These are phyloP conservation scores for Tineola bisselliella DNA, from an alignment of 2,888 invertebrate genomes.

Conservation along the genomic window DNA sequence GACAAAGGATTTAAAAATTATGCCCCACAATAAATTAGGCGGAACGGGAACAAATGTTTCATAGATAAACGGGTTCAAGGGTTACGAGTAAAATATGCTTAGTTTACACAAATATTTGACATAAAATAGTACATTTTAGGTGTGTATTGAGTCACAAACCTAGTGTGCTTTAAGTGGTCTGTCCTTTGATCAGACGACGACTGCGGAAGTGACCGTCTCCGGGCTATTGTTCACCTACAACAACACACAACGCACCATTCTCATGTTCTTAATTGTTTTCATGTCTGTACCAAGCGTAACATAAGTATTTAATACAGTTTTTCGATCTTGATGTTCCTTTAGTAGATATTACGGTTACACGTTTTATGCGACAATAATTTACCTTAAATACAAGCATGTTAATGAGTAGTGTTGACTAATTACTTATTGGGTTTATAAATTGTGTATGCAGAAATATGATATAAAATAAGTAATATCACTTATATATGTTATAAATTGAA, in stretches of 20 bases:
- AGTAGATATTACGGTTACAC: not conserved
- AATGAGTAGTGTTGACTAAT: too few species aligned
- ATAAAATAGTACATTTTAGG: not conserved
- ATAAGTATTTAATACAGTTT: not conserved
- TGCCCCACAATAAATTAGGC: conserved; percentile 53
- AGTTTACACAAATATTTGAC: not conserved
- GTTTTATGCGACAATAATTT: not conserved
- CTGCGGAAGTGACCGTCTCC: conserved; percentile 48
- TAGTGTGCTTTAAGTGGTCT: not conserved
- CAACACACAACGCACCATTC: conserved; percentile 18
- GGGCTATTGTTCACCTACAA: conserved; percentile 37
- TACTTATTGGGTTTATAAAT: too few species aligned
- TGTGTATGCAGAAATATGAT: too few species aligned
- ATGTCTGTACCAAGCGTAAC: conserved; percentile 21
- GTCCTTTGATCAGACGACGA: conserved; percentile 45
- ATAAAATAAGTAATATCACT: too few species aligned
- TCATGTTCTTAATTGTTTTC: conserved; percentile 64
- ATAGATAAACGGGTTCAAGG: conserved; percentile 15
- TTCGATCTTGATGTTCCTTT: not conserved
- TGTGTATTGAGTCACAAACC: not conserved
- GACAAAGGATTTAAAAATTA: conserved; percentile 61
- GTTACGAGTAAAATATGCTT: conserved; percentile 17
- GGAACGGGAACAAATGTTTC: conserved; percentile 19
- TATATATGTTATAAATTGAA: too few species aligned
- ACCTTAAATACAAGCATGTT: not conserved